phyloP scores from a whole-genome alignment of 2,113 vertebrate genomes.

The Acinonyx jubatus region DNA sequence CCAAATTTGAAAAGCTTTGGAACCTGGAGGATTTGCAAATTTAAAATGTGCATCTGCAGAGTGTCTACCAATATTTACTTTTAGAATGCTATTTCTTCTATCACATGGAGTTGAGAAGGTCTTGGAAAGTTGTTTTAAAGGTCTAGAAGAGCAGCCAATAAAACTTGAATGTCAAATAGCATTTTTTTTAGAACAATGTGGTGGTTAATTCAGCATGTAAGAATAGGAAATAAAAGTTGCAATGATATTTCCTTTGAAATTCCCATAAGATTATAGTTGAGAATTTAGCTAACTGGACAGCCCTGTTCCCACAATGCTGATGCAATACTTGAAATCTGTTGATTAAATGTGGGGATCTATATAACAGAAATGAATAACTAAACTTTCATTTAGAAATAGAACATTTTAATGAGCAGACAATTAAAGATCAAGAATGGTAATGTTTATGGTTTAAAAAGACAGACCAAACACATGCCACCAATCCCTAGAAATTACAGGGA shows the following conservation, averaged over 20 bases:
- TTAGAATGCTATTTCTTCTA: neutral
- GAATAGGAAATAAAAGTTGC: constrained; percentile 34
- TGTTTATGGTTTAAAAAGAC: neutral
- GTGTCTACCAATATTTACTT: neutral
- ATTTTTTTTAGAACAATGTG: constrained; percentile 23
- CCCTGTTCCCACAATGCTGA: neutral
- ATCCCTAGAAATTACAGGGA: neutral
- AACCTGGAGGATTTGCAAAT: neutral
- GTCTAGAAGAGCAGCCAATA: constrained; percentile 20
- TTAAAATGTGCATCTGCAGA: neutral
- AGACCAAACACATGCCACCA: neutral
- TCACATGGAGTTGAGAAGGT: neutral
- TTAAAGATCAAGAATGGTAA: constrained; percentile 10
- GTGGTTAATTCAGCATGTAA: neutral
- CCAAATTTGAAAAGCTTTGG: constrained; percentile 25
- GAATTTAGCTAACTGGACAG: neutral
- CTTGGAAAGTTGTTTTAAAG: constrained; percentile 10
- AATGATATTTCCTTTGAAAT: constrained; percentile 40
- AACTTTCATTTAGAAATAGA: neutral
- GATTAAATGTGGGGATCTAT: neutral
- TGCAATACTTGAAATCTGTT: neutral
- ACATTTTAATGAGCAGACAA: neutral
- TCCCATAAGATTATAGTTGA: neutral
- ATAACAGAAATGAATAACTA: neutral
- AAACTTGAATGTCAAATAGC: constrained; percentile 5